These are phyloP conservation scores for Pseudonaja textilis DNA, from an alignment of 2,113 vertebrate genomes.

Conservation along the genomic window DNA sequence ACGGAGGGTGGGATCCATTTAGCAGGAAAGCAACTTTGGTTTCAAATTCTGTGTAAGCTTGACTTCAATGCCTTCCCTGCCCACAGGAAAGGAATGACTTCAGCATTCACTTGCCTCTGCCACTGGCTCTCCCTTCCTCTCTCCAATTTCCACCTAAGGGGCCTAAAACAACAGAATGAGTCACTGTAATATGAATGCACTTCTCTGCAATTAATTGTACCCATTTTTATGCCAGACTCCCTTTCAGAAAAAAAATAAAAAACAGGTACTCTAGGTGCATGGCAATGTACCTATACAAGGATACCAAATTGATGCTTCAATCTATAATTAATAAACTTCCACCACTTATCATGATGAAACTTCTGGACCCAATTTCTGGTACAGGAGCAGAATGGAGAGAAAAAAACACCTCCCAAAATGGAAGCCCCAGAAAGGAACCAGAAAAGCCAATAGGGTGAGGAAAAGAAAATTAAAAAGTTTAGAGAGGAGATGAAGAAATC, in stretches of 20 bases:
- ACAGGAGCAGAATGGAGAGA: background rate
- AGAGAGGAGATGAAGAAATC: background rate
- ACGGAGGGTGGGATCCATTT: background rate
- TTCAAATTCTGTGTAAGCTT: background rate
- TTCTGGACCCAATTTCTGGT: background rate
- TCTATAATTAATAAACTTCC: background rate
- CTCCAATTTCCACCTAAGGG: background rate
- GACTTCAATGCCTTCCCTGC: background rate
- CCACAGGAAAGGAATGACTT: background rate
- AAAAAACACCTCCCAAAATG: background rate
- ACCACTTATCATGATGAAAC: background rate
- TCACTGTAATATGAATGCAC: background rate
- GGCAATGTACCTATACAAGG: background rate
- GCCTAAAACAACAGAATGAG: background rate
- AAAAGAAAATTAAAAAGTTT: background rate
- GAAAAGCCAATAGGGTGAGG: background rate
- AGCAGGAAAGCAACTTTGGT: background rate
- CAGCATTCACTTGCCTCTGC: background rate
- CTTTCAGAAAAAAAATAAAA: slow-evolving; percentile 69
- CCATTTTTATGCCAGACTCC: slow-evolving; percentile 8
- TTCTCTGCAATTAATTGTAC: background rate
- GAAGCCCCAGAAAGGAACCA: background rate
- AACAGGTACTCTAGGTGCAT: background rate
- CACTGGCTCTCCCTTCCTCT: background rate
- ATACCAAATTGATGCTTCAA: background rate